Percentiles rank a stretch among this genome's conserved stretches.
These are phyloP conservation scores for Cyclophora albipunctata DNA, from an alignment of 2,888 invertebrate genomes.

Conservation along the genomic window DNA sequence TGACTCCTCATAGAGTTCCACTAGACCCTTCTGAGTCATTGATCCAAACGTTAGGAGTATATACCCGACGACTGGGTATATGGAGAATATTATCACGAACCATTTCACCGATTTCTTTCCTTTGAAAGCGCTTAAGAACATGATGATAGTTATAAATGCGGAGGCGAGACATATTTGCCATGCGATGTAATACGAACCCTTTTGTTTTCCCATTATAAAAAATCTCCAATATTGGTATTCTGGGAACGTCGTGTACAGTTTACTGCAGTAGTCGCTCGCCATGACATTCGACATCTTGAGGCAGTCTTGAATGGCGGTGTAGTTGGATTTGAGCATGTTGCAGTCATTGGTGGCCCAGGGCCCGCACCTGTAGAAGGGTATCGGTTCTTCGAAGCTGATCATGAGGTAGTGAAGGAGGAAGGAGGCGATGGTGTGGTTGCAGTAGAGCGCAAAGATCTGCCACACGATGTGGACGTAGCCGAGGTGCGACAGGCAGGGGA, in stretches of 20 bases:
- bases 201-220: conserved; percentile 22
- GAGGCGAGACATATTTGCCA: conserved; percentile 56
- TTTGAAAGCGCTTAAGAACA: conserved; percentile 44
- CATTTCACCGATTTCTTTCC: conserved; percentile 33
- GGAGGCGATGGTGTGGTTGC: conserved; percentile 38
- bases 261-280: conserved; percentile 30
- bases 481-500: conserved; percentile 47
- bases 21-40: conserved; percentile 55
- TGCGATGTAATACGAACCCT: conserved; percentile 26
- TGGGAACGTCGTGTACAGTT: conserved; percentile 42
- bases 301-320: conserved; percentile 51
- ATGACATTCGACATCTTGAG: conserved; percentile 20
- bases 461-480: conserved; percentile 46
- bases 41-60: conserved; percentile 44
- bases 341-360: conserved; percentile 39
- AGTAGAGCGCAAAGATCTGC: conserved; percentile 37
- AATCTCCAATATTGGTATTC: conserved; percentile 56
- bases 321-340: conserved; percentile 39
- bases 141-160: conserved; percentile 26
- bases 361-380: conserved; percentile 52
- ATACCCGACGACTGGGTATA: conserved; percentile 37
- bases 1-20: conserved; percentile 38
- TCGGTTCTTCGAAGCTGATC: conserved; percentile 52
- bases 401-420: conserved; percentile 55
- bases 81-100: conserved; percentile 26